These are phyloP conservation scores for Noctuana brunneofusca DNA, from an alignment of 2,888 invertebrate species.

Conservation along the genomic window DNA sequence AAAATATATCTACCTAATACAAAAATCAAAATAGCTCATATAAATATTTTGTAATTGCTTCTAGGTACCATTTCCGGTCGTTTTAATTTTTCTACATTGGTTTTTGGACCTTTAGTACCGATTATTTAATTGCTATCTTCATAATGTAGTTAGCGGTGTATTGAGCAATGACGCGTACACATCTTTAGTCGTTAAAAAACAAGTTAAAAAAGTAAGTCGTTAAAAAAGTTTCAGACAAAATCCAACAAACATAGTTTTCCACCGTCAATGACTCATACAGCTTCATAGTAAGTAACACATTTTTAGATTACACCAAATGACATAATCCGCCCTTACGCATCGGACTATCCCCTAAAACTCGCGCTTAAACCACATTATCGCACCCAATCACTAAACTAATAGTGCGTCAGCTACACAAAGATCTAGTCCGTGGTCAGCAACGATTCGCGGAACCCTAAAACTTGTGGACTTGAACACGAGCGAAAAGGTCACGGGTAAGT, in stretches of 20 bases:
- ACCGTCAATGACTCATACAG: not conserved
- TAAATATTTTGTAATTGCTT: no score
- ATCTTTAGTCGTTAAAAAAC: not conserved
- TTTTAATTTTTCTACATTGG: no score
- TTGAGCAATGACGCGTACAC: no score
- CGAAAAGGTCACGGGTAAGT: constrained; percentile 43
- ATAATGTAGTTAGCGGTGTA: no score
- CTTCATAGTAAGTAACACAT: not conserved
- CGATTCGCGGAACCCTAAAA: constrained; percentile 22
- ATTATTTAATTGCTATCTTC: no score
- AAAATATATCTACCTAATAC: no score
- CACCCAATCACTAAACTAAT: not conserved
- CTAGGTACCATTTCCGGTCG: no score
- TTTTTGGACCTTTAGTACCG: no score
- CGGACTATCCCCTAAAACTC: not conserved
- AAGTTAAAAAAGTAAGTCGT: no score
- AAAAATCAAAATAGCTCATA: no score
- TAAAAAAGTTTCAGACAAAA: not conserved
- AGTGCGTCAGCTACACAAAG: not conserved
- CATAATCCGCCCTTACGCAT: not conserved
- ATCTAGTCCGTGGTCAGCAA: no score
- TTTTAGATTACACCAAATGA: not conserved
- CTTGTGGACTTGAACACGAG: constrained; percentile 43
- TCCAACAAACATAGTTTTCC: not conserved
- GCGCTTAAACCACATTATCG: not conserved